phyloP scores from a whole-genome alignment of 2,797 vertebrate species.

The Sebastes glaucus region DNA sequence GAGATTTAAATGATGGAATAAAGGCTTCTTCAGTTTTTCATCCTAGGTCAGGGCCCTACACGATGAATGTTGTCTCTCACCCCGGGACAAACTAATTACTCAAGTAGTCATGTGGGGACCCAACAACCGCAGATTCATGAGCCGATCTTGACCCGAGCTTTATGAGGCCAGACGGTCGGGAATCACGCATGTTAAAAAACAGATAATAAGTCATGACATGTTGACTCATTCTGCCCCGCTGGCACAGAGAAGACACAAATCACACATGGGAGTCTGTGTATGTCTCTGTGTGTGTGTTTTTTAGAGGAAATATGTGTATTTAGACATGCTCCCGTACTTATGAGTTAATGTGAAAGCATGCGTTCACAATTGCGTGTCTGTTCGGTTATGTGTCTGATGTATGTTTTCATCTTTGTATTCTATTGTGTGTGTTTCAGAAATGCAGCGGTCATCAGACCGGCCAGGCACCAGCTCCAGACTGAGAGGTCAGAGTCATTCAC shows the following conservation, averaged over 20 bases:
- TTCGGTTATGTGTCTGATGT: constrained; percentile 10
- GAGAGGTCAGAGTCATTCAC: constrained; percentile 76
- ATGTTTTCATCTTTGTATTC: constrained; percentile 45
- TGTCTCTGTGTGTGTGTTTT: not conserved
- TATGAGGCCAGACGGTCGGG: constrained; percentile 40
- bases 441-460: constrained; percentile 63
- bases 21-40: constrained; percentile 13
- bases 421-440: constrained; percentile 40
- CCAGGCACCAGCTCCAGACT: constrained; percentile 76
- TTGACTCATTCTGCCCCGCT: constrained; percentile 66
- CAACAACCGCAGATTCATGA: constrained; percentile 17
- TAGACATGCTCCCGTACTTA: not conserved
- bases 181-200: constrained; percentile 56
- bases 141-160: constrained; percentile 28
- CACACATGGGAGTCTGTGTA: constrained; percentile 32
- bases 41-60: not conserved
- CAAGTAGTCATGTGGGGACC: constrained; percentile 10
- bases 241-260: constrained; percentile 52
- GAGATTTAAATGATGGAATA: constrained; percentile 16
- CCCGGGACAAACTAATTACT: constrained; percentile 36
- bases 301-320: constrained; percentile 17
- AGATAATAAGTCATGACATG: constrained; percentile 69
- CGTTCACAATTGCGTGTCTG: constrained; percentile 1
- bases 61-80: constrained; percentile 13
- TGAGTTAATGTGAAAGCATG: constrained; percentile 24